Percentiles rank a stretch among this genome's conserved stretches.
These are phyloP conservation scores for Sycophila texana DNA, from an alignment of 2,888 invertebrate genomes.

Conservation along the genomic window DNA sequence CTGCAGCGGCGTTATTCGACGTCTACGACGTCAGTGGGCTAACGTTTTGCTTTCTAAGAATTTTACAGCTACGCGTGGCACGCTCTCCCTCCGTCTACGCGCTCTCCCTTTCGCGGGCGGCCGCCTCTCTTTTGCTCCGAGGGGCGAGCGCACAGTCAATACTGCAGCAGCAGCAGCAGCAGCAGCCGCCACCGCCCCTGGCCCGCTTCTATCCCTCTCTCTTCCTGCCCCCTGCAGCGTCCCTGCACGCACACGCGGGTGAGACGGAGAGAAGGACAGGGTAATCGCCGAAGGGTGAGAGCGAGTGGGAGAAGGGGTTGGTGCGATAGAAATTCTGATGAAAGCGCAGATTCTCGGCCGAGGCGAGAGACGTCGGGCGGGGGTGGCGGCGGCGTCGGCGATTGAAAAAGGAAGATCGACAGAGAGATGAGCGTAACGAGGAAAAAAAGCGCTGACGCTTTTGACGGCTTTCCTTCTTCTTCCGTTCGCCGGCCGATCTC, in stretches of 20 bases:
- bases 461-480: constrained; percentile 55
- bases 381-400: constrained; percentile 15
- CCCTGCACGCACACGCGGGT: constrained; percentile 49
- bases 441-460: constrained; percentile 53
- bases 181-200: constrained; percentile 48
- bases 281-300: constrained; percentile 64
- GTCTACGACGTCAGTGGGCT: neutral
- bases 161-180: constrained; percentile 68
- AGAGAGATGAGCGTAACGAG: constrained; percentile 46
- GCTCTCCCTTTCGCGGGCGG: constrained; percentile 19
- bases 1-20: constrained; percentile 12
- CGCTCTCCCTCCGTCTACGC: neutral
- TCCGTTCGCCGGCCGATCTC: constrained; percentile 41
- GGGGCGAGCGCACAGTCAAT: constrained; percentile 66
- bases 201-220: constrained; percentile 22
- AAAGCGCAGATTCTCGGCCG: constrained; percentile 56
- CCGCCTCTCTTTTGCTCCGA: constrained; percentile 32
- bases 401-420: constrained; percentile 42
- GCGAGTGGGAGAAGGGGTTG: constrained; percentile 42
- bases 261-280: constrained; percentile 48
- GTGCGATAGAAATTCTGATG: constrained; percentile 56
- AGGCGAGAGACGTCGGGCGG: constrained; percentile 45
- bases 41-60: constrained; percentile 28
- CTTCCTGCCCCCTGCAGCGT: constrained; percentile 49
- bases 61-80: constrained; percentile 8